Evolutionary conservation across 2,797 vertebrate species (phyloP).

Genomic region (Mormyrops boulengeri): DNA sequence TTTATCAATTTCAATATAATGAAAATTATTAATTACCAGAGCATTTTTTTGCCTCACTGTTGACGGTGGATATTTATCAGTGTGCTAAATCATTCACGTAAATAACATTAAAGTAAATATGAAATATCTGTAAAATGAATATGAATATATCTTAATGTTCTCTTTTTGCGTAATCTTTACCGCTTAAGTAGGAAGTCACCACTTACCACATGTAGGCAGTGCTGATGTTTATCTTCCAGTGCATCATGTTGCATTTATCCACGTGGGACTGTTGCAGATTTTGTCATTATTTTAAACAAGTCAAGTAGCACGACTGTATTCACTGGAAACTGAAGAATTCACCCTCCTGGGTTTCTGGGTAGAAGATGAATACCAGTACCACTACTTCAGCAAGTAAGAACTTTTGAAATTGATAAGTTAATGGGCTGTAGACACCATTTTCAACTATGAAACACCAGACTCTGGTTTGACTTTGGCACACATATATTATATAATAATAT

Average conservation of each 20-base stretch:
- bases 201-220: background rate
- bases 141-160: background rate
- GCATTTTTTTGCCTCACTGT: background rate
- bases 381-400: background rate
- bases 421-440: background rate
- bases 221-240: background rate
- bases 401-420: background rate
- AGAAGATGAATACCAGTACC: background rate
- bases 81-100: background rate
- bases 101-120: background rate
- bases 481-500: background rate
- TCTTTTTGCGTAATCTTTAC: conserved; percentile 6
- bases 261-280: background rate
- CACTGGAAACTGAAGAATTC: background rate
- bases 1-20: background rate
- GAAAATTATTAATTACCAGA: background rate
- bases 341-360: background rate
- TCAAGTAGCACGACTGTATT: background rate
- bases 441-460: background rate
- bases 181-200: background rate
- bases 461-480: background rate
- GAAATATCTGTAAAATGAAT: background rate
- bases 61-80: background rate
- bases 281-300: background rate
- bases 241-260: background rate